phyloP scores from a whole-genome alignment of 2,113 vertebrate genomes.

The Chroicocephalus ridibundus region DNA sequence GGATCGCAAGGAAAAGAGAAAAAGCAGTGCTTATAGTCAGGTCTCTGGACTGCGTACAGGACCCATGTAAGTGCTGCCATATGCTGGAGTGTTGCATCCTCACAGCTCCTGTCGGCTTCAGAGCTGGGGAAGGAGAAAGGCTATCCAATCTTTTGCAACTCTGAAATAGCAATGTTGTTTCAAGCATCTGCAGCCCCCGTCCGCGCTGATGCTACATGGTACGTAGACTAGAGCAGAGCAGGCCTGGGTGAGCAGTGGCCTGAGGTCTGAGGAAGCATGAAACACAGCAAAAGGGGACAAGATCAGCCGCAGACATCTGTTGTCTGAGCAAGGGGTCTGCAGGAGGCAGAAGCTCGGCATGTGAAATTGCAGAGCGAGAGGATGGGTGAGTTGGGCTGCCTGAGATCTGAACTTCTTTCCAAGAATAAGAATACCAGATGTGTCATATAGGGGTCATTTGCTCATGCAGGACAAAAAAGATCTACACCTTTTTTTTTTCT shows the following conservation, averaged over 20 bases:
- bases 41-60: background rate
- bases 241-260: background rate
- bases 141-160: background rate
- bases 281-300: background rate
- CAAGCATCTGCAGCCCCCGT: background rate
- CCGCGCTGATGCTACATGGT: rapidly evolving
- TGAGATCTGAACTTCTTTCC: background rate
- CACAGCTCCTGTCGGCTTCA: background rate
- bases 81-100: background rate
- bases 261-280: background rate
- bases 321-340: background rate
- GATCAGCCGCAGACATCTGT: background rate
- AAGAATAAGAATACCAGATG: background rate
- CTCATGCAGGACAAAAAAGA: background rate
- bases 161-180: background rate
- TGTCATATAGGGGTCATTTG: background rate
- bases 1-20: background rate
- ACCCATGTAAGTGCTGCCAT: background rate
- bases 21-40: background rate
- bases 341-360: background rate
- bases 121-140: background rate
- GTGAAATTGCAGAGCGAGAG: background rate
- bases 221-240: background rate
- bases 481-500: background rate
- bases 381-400: background rate